Evolutionary conservation across 2,888 invertebrate species (phyloP), one percentile per base, ranked within the genome.

Genomic region (Athalia circularis): DNA sequence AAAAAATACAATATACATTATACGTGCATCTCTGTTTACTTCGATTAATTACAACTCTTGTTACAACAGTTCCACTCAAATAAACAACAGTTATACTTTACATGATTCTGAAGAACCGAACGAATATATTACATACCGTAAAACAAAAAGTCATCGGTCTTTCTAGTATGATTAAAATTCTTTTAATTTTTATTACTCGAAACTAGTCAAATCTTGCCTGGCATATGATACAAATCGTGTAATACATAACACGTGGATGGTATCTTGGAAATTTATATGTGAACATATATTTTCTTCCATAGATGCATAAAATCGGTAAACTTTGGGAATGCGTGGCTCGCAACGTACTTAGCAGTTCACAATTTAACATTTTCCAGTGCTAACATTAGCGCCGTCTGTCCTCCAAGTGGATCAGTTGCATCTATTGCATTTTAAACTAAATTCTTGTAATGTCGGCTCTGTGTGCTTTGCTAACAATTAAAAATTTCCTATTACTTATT

Each of bases 401-500:
- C 67, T 65, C 67, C 77, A 77, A 65, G 65, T 65, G 65, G 77
- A 65, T 77, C 65, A 77, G 57, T 62, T 62, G 64, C 45, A 54
- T 9, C 62, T 75, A 75, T 75, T 75, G 57, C 76, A 76, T 65
- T 65, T 50, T 67, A 77, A 77, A 67, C 77, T 75, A 75, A 65
- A 43, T 77, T 67, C 65, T 72, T 76, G 64, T 65, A 82, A 83
- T 82, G 83, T 80, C 83, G 81, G 83, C 83, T 82, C 83, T 81
- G 80, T 85, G 86, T 86, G 86, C 86, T 87, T 85, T 81, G 83
- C 88, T 87, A 88, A 89, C 89, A 88, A 88, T 89, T 87, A 87
- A 88, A 89, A 90, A 87, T 89, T 87, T 86, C 87, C 89, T 89
- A 88, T 89, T 87, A 86, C 85, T 88, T 87, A 87, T 88, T 85